Evolutionary conservation across 2,113 vertebrate genomes (phyloP), one percentile per base, ranked within the genome.

Genomic region (Hemicordylus capensis): DNA sequence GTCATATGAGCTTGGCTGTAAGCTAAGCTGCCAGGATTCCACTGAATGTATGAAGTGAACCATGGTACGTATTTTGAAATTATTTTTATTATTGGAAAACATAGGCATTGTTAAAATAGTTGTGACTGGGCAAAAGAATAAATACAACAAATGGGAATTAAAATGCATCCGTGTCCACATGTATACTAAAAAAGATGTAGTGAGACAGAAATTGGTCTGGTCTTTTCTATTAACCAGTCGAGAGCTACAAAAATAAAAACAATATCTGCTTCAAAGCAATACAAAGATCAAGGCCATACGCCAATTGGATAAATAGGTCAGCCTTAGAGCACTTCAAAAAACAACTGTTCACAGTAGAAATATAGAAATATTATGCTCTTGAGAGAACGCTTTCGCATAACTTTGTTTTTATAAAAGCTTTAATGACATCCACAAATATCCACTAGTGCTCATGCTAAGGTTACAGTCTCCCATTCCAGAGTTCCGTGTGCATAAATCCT

Each of bases 251-350:
- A 75, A 22, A 69, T 48, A 48, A 46, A 26, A 1, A 56, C 54
- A 81, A 31, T 28, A 24, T 69, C n/a, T 78, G 78, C 75, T 85
- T 85, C 83, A 85, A 85, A 78, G 51, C n/a, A 70, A 78, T 70
- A 46, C 37, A 58, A 59, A 44, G 63, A 59, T 59, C 75, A 78
- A 59, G 83, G 20, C 22, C 37, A 59, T 31, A 78, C 20, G 12
- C 28, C 83, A 85, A n/a, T 56, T 70, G 64, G 64, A 78, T n/a
- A 59, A 78, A 69, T 58, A 85, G 74, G 28, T 85, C 64, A 69
- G 17, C 34, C 20, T 77, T 67, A 77, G 28, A 85, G 28, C 48
- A 70, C 64, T 85, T 77, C 75, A 85, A 85, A 77, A 64, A 70
- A 19, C 42, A 34, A 77, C 34, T 34, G 39, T 56, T 84, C 22